A percentile compares a stretch with the other conserved stretches of the same genome.
Evolutionary conservation across 2,113 vertebrate species (phyloP).

Genomic region (Rhabdornis inornatus): DNA sequence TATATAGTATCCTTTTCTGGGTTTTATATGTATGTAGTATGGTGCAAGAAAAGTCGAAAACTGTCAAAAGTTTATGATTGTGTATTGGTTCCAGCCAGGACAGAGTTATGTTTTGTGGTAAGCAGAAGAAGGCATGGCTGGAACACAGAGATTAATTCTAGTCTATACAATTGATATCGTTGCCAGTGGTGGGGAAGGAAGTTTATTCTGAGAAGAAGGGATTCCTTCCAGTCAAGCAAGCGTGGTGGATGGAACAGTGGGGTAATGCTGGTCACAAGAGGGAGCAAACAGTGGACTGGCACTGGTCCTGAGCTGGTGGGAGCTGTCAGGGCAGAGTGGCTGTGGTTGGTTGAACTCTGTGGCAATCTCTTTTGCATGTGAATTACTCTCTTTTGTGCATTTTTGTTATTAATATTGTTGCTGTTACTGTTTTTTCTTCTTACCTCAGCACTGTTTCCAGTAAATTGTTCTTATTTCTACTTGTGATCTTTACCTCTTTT

Average conservation of each 20-base stretch:
- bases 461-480: background rate
- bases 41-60: background rate
- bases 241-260: background rate
- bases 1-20: background rate
- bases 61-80: background rate
- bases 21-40: background rate
- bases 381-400: background rate
- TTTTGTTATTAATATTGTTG: background rate
- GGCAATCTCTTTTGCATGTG: background rate
- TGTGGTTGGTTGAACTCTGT: background rate
- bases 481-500: background rate
- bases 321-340: accelerated
- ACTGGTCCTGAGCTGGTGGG: background rate
- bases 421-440: background rate
- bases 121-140: background rate
- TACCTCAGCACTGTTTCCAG: background rate
- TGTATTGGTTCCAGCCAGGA: background rate
- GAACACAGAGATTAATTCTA: background rate
- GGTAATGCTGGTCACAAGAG: background rate
- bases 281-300: background rate
- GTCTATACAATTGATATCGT: too few species aligned
- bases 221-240: background rate
- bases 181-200: background rate
- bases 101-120: background rate
- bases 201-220: background rate